Conservation (phyloP, 2,113 vertebrate species). For the Oxygymnocypris stewartii region DNA sequence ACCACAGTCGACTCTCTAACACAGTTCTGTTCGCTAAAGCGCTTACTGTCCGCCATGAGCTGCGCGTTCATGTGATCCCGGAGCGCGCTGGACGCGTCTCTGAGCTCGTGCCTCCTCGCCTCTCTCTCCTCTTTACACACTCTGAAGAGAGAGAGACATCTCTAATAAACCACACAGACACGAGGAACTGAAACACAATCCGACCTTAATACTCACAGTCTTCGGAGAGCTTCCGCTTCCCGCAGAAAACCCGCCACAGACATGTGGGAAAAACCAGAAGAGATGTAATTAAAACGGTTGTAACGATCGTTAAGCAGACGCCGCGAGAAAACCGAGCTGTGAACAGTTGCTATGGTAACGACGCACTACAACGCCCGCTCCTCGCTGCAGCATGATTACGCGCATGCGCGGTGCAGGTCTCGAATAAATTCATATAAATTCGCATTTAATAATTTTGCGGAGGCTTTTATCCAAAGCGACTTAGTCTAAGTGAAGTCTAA, state of each 20-base stretch:
- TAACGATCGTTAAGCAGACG: neutral
- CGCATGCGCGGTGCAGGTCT: no score
- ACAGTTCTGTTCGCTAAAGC: no score
- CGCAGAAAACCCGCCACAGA: conserved; percentile 73
- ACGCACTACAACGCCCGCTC: neutral
- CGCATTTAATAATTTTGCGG: no score
- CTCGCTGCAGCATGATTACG: no score
- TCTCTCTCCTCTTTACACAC: conserved; percentile 84
- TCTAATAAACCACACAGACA: neutral
- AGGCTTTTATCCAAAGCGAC: no score
- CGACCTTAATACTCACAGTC: conserved; percentile 73
- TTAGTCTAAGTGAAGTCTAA: no score
- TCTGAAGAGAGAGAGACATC: conserved; percentile 66
- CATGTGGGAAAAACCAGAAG: neutral
- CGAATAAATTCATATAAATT: no score
- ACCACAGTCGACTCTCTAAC: no score
- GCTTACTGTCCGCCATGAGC: conserved; percentile 80
- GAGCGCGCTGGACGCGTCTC: conserved; percentile 69
- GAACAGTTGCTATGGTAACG: conserved; percentile 5
- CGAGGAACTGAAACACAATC: neutral
- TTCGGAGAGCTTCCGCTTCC: conserved; percentile 78
- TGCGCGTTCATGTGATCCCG: conserved; percentile 75
- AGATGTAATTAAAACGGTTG: neutral
- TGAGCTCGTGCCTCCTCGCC: conserved; percentile 78
- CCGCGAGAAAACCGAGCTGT: neutral